Percentiles rank a stretch among this genome's conserved stretches.
These are phyloP conservation scores for Hyppa rectilinea DNA, from an alignment of 2,888 invertebrate genomes.

Conservation along the genomic window DNA sequence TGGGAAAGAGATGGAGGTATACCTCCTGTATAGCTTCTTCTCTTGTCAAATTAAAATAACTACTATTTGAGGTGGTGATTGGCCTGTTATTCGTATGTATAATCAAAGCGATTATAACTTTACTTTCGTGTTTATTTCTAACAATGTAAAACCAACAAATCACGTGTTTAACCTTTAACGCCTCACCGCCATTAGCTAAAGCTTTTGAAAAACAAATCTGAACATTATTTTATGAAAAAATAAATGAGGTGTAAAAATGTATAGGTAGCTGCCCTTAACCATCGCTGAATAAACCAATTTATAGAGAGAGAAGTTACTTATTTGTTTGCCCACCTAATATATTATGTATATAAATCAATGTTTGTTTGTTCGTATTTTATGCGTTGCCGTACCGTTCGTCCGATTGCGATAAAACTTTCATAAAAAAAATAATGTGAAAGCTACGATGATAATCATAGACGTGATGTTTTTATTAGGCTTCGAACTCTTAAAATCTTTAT, in stretches of 20 bases:
- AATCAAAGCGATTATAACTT: constrained; percentile 27
- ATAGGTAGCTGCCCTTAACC: neutral
- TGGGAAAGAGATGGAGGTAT: too few relatives aligned
- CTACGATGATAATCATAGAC: neutral
- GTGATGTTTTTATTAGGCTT: neutral
- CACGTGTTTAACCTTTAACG: constrained; percentile 28
- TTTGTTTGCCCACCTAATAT: too few relatives aligned
- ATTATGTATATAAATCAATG: too few relatives aligned
- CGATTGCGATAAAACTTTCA: too few relatives aligned
- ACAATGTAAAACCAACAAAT: constrained; percentile 25
- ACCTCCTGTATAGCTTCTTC: too few relatives aligned
- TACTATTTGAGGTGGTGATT: too few relatives aligned
- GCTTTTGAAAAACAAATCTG: constrained; percentile 14
- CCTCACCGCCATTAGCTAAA: constrained; percentile 12
- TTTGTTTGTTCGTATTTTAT: too few relatives aligned
- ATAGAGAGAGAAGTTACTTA: neutral
- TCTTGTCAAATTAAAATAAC: too few relatives aligned
- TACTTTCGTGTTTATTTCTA: constrained; percentile 24
- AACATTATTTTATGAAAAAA: constrained; percentile 2
- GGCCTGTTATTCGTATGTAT: neutral
- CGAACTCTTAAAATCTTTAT: neutral
- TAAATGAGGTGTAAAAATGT: constrained; percentile 1
- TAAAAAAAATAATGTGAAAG: too few relatives aligned
- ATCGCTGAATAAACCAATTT: neutral
- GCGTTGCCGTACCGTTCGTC: too few relatives aligned